Base-by-base conservation (phyloP, 2,888 invertebrate species). In the Torymus texanus region DNA sequence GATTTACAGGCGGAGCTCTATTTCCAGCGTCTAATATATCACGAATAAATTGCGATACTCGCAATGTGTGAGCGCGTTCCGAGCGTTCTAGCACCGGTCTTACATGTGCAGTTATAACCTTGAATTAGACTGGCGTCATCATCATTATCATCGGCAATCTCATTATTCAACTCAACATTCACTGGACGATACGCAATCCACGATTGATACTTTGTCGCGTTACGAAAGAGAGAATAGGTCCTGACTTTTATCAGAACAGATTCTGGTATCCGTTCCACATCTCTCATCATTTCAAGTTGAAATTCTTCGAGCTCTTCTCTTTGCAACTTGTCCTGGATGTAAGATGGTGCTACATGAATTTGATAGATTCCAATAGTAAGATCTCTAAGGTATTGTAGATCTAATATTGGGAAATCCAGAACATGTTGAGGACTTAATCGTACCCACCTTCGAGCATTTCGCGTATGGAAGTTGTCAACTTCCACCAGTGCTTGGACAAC, bases 351-450 rank as follows among this genome's bases (percentile, higher is more conserved):
- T 41, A 41, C 29, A 73, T 75, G 58, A 68, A 72, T 82, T 83
- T 85, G 85, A 86, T 83, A 56, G 56, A 55, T 84, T 53, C 21
- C 14, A 29, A 10, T 21, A 2, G 62, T 29, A 3, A 62, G 14
- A 24, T 66, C 66, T 51, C 50, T 66, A 13, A 24, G 13, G 21
- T 62, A 16, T 12, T 62, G 11, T 21, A 12, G 16, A 21, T 12
- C 12, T 66, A 66, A 66, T 24, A 18, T 18, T n/a, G 58, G 58
- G n/a, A 58, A 58, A n/a, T 58, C 58, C 24, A 24, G 24, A 24
- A 24, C 24, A 2, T 24, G 24, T 24, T 24, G 24, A 24, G 24
- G 2, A 24, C 24, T 24, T 67, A 81, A 67, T 13, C 56, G 21
- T 50, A 80, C 13, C 74, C 77, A 81, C 80, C 68, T 73, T 67